Evolutionary conservation across 2,888 invertebrate species (phyloP), one percentile per base, ranked within the genome.

Genomic region (Metalampra italica): DNA sequence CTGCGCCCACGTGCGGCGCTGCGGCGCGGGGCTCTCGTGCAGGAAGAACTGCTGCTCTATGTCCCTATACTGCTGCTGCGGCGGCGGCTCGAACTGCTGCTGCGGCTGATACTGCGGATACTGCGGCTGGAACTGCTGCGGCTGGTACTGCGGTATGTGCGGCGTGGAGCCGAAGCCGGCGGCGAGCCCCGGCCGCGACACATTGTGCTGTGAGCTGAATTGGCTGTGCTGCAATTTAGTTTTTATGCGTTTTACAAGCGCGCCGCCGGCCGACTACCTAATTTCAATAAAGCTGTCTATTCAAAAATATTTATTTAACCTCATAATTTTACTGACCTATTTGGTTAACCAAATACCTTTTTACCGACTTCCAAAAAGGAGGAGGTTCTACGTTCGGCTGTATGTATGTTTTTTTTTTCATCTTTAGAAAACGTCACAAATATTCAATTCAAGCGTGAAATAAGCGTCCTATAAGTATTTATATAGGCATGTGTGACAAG

Each of bases 1-100:
- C 66, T 92, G 92, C 36, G 93, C 92, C 94, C 94, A 94, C 1
- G 93, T 94, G 91, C 49, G 86, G 91, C 57, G 91, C 91, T 36
- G 36, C 48, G 86, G 91, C 56, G 91, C 79, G 22, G 22, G 22
- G 63, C 77, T 79, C 69, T 95, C 94, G 74, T 96, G 95, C 63
- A 95, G 86, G 82, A 93, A 96, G 82, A 95, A 95, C 78, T 94
- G 93, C 50, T 62, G 66, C 47, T 80, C 80, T 36, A 77, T 72
- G 46, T 79, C 80, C 57, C 78, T 64, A 55, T 78, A 81, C 62
- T 72, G 70, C 44, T 54, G 45, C 62, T 72, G 70, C 43, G 52
- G 46, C 46, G 78, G 78, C 51, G 74, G 74, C 53, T 56, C 55
- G 39, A 62, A 63, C 29, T 59, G 53, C 46, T 61, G 61, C 41